These are phyloP conservation scores for Pitangus sulphuratus DNA, from an alignment of 2,797 vertebrate genomes.

Conservation along the genomic window DNA sequence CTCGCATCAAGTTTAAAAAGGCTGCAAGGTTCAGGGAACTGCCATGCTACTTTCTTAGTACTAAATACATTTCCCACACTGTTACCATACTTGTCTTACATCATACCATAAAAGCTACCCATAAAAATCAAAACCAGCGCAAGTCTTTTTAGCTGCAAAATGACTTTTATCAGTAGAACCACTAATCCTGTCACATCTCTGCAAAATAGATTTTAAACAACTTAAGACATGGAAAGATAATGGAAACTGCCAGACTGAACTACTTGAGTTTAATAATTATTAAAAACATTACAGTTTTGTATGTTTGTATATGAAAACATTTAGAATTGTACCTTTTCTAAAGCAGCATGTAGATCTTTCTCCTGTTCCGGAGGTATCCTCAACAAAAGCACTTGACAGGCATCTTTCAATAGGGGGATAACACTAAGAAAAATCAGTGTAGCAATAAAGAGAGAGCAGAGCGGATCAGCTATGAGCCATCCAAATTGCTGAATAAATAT, in stretches of 20 bases:
- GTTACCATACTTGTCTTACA: not conserved
- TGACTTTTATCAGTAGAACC: not conserved
- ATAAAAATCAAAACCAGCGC: not conserved
- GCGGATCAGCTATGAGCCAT: slow-evolving; percentile 96
- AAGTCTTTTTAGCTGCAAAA: not conserved
- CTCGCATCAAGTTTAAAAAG: not conserved
- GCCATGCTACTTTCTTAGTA: not conserved
- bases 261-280: not conserved
- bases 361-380: slow-evolving; percentile 89
- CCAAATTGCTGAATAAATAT: slow-evolving; percentile 97
- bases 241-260: not conserved
- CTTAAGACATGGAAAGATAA: not conserved
- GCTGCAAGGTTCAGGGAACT: not conserved
- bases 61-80: not conserved
- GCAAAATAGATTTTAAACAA: not conserved
- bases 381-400: slow-evolving; percentile 92
- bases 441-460: slow-evolving; percentile 97
- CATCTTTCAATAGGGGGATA: slow-evolving; percentile 93
- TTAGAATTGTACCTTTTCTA: slow-evolving; percentile 88
- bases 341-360: slow-evolving; percentile 88
- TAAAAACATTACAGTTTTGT: not conserved
- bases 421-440: slow-evolving; percentile 95
- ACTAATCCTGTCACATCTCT: not conserved
- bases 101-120: not conserved
- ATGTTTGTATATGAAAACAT: not conserved